Conservation (phyloP, 2,797 vertebrate genomes). For the Acomys russatus region DNA sequence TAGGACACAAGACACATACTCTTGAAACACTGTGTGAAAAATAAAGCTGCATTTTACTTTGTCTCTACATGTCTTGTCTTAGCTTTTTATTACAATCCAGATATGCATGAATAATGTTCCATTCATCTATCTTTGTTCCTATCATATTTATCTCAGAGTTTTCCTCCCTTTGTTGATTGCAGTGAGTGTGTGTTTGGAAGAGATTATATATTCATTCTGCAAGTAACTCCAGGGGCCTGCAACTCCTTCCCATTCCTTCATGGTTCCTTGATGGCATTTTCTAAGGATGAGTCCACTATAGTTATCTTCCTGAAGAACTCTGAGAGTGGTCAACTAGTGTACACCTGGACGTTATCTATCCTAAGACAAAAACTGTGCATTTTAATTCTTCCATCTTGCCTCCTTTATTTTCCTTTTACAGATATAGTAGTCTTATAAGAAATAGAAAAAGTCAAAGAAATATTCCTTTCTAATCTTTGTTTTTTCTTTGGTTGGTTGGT, state of each 20-base stretch:
- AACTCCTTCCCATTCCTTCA: neutral
- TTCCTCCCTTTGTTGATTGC: neutral
- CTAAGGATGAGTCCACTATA: neutral
- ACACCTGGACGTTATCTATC: neutral
- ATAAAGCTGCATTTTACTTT: constrained; percentile 1
- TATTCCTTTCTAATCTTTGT: neutral
- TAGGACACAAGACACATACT: neutral
- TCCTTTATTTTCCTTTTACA: constrained; percentile 1
- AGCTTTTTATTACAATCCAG: neutral
- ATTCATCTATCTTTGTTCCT: neutral
- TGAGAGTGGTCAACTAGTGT: neutral
- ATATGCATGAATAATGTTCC: neutral
- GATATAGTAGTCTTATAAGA: constrained; percentile 12
- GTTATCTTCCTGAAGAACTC: neutral
- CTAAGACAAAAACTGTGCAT: neutral
- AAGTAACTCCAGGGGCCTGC: neutral
- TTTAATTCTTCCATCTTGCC: neutral
- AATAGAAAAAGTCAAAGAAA: neutral
- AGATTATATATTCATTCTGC: neutral
- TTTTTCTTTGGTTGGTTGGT: too few relatives aligned
- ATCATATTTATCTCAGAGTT: neutral
- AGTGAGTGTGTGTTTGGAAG: neutral
- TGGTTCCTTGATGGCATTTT: neutral
- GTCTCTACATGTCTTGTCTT: neutral
- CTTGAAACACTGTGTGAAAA: neutral